Base-by-base conservation (phyloP, 2,113 vertebrate species). In the Thunnus maccoyii region DNA sequence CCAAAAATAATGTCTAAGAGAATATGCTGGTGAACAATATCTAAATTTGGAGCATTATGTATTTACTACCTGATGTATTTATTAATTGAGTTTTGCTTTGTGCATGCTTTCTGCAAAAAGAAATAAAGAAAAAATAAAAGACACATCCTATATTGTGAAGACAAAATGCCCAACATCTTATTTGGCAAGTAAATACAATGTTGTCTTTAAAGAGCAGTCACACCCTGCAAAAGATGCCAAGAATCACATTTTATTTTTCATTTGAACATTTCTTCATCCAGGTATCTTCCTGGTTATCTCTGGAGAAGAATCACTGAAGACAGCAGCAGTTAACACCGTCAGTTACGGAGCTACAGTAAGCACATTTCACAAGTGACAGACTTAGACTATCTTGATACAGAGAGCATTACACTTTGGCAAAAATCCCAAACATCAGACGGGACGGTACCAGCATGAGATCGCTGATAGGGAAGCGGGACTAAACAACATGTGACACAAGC, bases 401-500 rank as follows among this genome's bases (percentile, higher is more conserved):
- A 27, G 22, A 55, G 69, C 22, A 30, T 64, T 61, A 62, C 20
- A 1, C 58, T 25, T 61, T 75, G 84, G 82, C 78, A 41, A 1
- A 13, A 57, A 50, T 74, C 77, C 77, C 72, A 65, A 80, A 66
- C 64, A 80, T 79, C 30, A 51, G 22, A 48, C 20, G 54, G 64
- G 74, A 78, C 32, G 81, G 75, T 78, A 82, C 81, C 61, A 20
- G 18, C 70, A 57, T 77, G 81, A 82, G 72, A 70, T 66, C 0
- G 17, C 72, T 46, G 82, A 86, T 50, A 64, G 82, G 47, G 30
- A 57, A 70, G 0, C 61, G 2, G 84, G 72, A 72, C 76, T 57
- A 13, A 86, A 83, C 79, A 87, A 80, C 89, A 85, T 78, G 82
- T 91, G 91, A 89, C 89, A 86, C 22, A 14, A 74, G 89, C 83